Evolutionary conservation across 2,888 invertebrate species (phyloP).

Genomic region (Yponomeuta cagnagella): DNA sequence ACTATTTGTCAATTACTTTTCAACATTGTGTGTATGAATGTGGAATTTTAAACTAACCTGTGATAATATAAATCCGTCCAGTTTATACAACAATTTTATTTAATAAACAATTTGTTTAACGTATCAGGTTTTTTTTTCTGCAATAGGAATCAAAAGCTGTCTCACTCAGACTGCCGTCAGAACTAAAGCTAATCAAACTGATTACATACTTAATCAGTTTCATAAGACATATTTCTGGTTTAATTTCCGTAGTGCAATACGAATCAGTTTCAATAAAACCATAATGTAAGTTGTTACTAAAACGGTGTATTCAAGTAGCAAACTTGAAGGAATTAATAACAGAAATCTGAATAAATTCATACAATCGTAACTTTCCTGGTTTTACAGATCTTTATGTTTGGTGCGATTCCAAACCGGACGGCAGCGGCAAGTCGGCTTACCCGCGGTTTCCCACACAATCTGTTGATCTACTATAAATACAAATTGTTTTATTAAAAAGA

Average conservation of each 20-base stretch:
- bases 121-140: not conserved
- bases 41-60: slow-evolving; percentile 57
- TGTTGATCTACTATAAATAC: too few species aligned
- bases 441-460: too few species aligned
- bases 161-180: too few species aligned
- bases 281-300: not conserved
- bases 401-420: not conserved
- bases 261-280: too few species aligned
- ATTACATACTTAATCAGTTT: too few species aligned
- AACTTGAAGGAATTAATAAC: not conserved
- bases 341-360: not conserved
- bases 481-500: too few species aligned
- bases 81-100: slow-evolving; percentile 24
- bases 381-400: not conserved
- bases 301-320: slow-evolving; percentile 6
- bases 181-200: too few species aligned
- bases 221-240: too few species aligned
- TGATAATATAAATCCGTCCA: slow-evolving; percentile 69
- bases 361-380: not conserved
- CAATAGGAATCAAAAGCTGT: not conserved
- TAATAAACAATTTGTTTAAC: slow-evolving; percentile 4
- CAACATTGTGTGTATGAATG: not conserved
- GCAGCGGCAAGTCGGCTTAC: too few species aligned
- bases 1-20: not conserved
- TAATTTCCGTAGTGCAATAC: too few species aligned